Conservation (phyloP, 2,888 invertebrate species). For the Trichacis sp. region DNA sequence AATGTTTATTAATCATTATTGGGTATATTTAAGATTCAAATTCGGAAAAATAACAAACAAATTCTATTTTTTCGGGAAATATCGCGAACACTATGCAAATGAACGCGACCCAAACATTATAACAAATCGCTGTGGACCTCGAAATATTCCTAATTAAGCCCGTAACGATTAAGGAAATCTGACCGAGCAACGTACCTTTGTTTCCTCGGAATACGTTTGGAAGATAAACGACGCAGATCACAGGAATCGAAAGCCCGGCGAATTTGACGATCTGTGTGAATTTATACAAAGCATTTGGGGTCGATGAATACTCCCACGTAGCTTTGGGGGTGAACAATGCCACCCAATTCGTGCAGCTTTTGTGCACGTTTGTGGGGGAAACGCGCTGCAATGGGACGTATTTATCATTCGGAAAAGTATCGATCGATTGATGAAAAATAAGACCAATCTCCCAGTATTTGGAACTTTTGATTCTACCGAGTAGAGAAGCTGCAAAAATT, state of each 20-base stretch:
- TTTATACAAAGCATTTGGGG: conserved; percentile 12
- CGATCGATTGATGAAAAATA: conserved; percentile 5
- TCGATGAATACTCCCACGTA: conserved; percentile 38
- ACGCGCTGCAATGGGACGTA: conserved; percentile 9
- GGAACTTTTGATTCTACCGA: no score
- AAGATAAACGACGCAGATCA: conserved; percentile 2
- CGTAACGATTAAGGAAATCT: conserved; percentile 17
- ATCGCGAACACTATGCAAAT: conserved; percentile 24
- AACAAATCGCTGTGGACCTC: conserved; percentile 50
- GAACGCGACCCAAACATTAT: conserved; percentile 48
- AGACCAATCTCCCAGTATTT: background rate
- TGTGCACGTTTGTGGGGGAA: conserved; percentile 23
- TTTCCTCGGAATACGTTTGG: background rate
- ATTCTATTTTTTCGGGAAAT: background rate
- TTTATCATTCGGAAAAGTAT: conserved; percentile 14
- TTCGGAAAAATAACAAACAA: no score
- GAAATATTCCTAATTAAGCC: conserved; percentile 34
- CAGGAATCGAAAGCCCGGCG: conserved; percentile 6
- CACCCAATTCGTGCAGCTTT: conserved; percentile 29
- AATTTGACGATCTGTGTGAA: conserved; percentile 6
- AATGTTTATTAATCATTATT: no score
- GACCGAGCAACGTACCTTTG: background rate
- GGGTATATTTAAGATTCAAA: no score
- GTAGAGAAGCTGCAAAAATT: no score
- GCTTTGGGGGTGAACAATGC: conserved; percentile 24